Conservation (phyloP, 2,113 vertebrate genomes). For the Parus major region DNA sequence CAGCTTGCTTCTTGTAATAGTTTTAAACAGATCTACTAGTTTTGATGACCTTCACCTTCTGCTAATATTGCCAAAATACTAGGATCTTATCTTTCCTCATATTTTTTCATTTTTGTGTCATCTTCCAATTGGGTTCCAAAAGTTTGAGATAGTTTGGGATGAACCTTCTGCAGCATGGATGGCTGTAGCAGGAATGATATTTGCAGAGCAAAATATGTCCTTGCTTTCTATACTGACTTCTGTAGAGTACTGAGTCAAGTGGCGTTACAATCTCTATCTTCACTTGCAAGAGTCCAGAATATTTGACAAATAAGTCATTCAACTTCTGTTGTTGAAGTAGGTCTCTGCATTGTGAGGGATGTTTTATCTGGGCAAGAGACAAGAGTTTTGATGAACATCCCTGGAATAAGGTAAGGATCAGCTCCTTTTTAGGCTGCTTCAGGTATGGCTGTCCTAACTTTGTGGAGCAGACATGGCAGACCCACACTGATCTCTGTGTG, state of each 20-base stretch:
- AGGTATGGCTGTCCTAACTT: background rate
- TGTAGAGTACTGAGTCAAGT: background rate
- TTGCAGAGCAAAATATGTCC: background rate
- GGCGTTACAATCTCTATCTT: background rate
- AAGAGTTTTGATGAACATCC: background rate
- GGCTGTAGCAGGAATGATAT: fast-evolving
- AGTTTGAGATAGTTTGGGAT: background rate
- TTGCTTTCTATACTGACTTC: background rate
- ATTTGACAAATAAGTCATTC: background rate
- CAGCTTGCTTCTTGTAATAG: background rate
- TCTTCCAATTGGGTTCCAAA: background rate
- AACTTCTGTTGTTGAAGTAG: background rate
- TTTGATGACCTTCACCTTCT: background rate
- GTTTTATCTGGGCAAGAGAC: background rate
- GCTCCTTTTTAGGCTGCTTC: background rate
- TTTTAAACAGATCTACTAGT: background rate
- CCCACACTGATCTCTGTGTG: background rate
- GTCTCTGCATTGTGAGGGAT: background rate
- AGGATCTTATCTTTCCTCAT: background rate
- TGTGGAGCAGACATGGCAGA: background rate
- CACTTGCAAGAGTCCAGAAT: background rate
- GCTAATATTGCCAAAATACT: background rate
- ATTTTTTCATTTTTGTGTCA: background rate
- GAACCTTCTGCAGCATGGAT: background rate
- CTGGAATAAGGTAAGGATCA: background rate